Conservation (phyloP, 2,113 vertebrate species). For the Seriola aureovittata region DNA sequence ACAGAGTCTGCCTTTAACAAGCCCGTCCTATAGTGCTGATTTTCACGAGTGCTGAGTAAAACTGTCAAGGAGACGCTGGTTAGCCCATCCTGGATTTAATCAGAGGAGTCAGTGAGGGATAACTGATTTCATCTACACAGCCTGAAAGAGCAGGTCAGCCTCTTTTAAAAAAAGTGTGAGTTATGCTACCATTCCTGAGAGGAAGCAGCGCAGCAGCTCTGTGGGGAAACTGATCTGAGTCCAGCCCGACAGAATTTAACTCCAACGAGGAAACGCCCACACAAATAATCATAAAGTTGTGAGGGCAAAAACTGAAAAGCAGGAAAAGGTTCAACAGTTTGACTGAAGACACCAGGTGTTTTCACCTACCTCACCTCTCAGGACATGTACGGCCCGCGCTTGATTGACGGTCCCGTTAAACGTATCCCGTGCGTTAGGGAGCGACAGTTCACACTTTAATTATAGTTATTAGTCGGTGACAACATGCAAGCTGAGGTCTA, state of each 20-base stretch:
- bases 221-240: slow-evolving; percentile 1
- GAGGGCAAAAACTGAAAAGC: neutral
- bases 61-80: neutral
- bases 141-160: neutral
- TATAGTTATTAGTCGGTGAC: too few relatives aligned
- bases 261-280: neutral
- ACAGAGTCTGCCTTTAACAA: neutral
- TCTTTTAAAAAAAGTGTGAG: neutral
- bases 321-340: neutral
- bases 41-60: neutral
- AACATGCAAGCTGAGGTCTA: too few relatives aligned
- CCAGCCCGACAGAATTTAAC: neutral
- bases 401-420: too few relatives aligned
- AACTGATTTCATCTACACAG: neutral
- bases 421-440: too few relatives aligned
- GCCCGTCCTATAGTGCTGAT: neutral
- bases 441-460: too few relatives aligned
- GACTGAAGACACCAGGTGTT: too few relatives aligned
- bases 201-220: neutral
- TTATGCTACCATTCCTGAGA: neutral
- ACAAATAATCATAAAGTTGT: neutral
- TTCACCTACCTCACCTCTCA: too few relatives aligned
- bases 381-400: too few relatives aligned
- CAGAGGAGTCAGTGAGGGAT: neutral
- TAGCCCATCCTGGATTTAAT: neutral